A percentile compares a stretch with the other conserved stretches of the same genome.
These are phyloP conservation scores for Pogonognathellus flavescens DNA, from an alignment of 1,140 invertebrate genomes.

Conservation along the genomic window DNA sequence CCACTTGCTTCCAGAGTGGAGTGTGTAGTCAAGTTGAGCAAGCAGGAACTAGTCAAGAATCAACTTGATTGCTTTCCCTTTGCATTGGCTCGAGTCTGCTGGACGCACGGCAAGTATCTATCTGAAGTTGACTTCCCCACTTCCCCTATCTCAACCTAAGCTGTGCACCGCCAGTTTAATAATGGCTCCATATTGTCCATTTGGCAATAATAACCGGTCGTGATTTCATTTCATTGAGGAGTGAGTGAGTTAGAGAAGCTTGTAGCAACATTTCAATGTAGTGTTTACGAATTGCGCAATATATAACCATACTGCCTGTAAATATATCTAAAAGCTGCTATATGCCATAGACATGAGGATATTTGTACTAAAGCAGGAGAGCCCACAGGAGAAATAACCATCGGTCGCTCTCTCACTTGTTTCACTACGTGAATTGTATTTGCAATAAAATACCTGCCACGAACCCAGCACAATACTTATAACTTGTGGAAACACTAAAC, in stretches of 20 bases:
- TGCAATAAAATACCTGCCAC: conserved; percentile 19
- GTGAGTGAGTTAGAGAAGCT: neutral
- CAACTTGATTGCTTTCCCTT: conserved; percentile 1
- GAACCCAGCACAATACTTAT: too few species aligned
- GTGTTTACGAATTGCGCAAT: too few species aligned
- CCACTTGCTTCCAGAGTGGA: neutral
- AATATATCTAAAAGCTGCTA: too few species aligned
- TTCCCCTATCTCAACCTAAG: neutral
- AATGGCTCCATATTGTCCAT: conserved; percentile 39
- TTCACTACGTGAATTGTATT: conserved; percentile 22
- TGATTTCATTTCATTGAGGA: conserved; percentile 29
- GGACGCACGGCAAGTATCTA: too few species aligned
- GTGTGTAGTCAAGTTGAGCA: neutral
- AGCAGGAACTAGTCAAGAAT: neutral
- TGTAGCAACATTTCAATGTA: too few species aligned
- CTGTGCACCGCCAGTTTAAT: neutral
- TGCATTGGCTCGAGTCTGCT: too few species aligned
- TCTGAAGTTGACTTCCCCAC: neutral
- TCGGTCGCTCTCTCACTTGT: conserved; percentile 2
- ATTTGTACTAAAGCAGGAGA: neutral
- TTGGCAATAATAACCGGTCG: conserved; percentile 31
- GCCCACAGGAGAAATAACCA: conserved; percentile 25
- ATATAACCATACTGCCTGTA: too few species aligned
- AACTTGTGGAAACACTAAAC: neutral
- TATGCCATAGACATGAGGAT: too few species aligned